These are phyloP conservation scores for Phenganax stokvisi DNA, from an alignment of 92 coral and sea anemone genomes.

Conservation along the genomic window DNA sequence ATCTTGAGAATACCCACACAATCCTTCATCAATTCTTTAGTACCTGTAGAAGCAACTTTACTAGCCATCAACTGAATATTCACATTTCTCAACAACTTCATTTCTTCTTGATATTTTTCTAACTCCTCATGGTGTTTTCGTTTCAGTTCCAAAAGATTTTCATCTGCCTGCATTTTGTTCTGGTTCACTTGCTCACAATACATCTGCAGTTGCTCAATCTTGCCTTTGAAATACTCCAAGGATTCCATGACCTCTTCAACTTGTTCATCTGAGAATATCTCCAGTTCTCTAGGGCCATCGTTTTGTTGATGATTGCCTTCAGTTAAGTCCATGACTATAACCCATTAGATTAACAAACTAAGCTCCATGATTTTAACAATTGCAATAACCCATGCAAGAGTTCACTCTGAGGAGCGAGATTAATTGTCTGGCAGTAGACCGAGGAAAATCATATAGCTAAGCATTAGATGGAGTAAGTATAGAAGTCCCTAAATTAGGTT, in stretches of 20 bases:
- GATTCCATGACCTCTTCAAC: slow-evolving; percentile 88
- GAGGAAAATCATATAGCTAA: too few species aligned
- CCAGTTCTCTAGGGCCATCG: slow-evolving; percentile 80
- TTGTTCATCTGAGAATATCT: slow-evolving; percentile 83
- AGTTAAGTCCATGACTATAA: slow-evolving; percentile 14
- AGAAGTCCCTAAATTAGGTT: not conserved
- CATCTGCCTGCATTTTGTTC: slow-evolving; percentile 64
- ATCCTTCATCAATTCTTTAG: not conserved
- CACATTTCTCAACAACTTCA: slow-evolving; percentile 59
- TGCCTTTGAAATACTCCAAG: slow-evolving; percentile 65
- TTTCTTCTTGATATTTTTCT: slow-evolving; percentile 57
- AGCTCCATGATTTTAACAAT: not conserved
- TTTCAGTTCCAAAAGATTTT: slow-evolving; percentile 64
- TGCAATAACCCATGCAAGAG: not conserved
- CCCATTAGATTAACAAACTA: not conserved
- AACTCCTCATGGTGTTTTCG: slow-evolving; percentile 55
- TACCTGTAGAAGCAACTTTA: slow-evolving; percentile 36
- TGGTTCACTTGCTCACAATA: slow-evolving; percentile 78
- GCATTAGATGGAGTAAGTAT: too few species aligned
- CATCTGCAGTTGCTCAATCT: slow-evolving; percentile 80
- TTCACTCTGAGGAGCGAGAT: too few species aligned
- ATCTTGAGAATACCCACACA: not conserved
- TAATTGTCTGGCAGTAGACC: too few species aligned
- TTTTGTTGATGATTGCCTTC: slow-evolving; percentile 5
- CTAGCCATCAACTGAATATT: slow-evolving; percentile 63